Evolutionary conservation across 2,888 invertebrate species (phyloP), one percentile per base, ranked within the genome.

Genomic region (Chrysolina oricalcia): DNA sequence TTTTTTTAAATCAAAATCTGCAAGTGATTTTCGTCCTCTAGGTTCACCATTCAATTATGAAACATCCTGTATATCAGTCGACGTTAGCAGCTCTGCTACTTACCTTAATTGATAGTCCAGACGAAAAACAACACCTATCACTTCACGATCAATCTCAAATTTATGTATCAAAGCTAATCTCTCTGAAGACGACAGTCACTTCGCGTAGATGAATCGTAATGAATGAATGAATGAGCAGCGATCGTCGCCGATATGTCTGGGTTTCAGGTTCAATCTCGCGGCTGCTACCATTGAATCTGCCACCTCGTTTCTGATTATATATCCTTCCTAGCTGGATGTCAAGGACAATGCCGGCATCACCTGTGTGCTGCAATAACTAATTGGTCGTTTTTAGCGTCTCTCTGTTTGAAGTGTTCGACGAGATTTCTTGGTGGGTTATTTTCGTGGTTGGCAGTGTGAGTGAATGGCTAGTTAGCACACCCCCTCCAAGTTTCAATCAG

Each of bases 221-320:
- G 41, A 74, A 73, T 50, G 59, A 76, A 67, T 72, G 70, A 75
- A 74, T 72, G 70, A 75, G 73, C 66, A 67, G 59, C 63, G 59
- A 40, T 40, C 48, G 72, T 72, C 83, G 83, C 82, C 83, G 81
- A 75, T 80, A 81, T 80, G 83, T 84, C 83, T 83, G 80, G 78
- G 74, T 75, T 84, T 83, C 83, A 79, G 78, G 73, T 75, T 76
- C 72, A 75, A 62, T 43, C 76, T 80, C 79, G 19, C 53, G 53
- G 41, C 10, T 27, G 78, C 75, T 72, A 75, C 66, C 75, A 75
- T 73, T 73, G 74, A 73, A 75, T 64, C 73, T 66, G 76, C 78
- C 74, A 74, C 80, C 80, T 78, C 76, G 78, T 70, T 80, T 83
- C 83, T 78, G 82, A 83, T 81, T 84, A 83, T 84, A 84, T 84